A percentile compares a stretch with the other conserved stretches of the same genome.
Conservation (phyloP, 2,888 invertebrate genomes). For the Oscheius onirici region DNA sequence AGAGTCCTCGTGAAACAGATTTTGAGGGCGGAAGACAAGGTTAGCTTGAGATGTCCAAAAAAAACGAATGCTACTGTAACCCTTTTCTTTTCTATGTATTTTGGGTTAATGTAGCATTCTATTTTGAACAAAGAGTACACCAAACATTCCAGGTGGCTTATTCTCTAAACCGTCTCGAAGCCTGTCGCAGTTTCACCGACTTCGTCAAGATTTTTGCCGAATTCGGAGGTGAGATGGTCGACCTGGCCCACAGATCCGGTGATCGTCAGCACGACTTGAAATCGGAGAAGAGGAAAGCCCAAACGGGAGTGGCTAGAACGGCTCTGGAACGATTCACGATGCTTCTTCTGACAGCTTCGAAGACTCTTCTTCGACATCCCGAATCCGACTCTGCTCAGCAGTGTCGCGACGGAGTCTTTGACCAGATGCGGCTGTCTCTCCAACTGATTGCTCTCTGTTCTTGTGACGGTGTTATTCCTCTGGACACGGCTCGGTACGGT, state of each 20-base stretch:
- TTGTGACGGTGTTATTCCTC: constrained; percentile 85
- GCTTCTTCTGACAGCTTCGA: constrained; percentile 94
- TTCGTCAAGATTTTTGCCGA: constrained; percentile 98
- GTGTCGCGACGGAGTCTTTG: constrained; percentile 96
- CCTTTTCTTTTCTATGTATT: constrained; percentile 1
- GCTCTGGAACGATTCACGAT: constrained; percentile 82
- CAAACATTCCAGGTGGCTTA: constrained; percentile 72
- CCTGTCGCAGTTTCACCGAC: constrained; percentile 80
- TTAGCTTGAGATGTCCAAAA: too few species aligned
- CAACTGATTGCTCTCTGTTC: constrained; percentile 96
- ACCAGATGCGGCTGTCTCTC: constrained; percentile 90
- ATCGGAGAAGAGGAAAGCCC: constrained; percentile 91
- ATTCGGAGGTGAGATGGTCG: constrained; percentile 98
- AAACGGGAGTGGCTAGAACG: constrained; percentile 94
- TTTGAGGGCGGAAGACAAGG: constrained; percentile 93
- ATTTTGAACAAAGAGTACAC: not conserved
- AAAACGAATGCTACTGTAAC: too few species aligned
- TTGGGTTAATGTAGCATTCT: not conserved
- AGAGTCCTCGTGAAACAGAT: constrained; percentile 96
- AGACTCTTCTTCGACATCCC: constrained; percentile 93
- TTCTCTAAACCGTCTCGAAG: constrained; percentile 74
- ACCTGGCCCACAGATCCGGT: constrained; percentile 91
- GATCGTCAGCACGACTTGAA: constrained; percentile 78
- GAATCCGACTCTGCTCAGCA: constrained; percentile 90
- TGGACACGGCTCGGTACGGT: constrained; percentile 65